Evolutionary conservation across 2,113 vertebrate genomes (phyloP), one percentile per base, ranked within the genome.

Genomic region (Protobothrops mucrosquamatus): DNA sequence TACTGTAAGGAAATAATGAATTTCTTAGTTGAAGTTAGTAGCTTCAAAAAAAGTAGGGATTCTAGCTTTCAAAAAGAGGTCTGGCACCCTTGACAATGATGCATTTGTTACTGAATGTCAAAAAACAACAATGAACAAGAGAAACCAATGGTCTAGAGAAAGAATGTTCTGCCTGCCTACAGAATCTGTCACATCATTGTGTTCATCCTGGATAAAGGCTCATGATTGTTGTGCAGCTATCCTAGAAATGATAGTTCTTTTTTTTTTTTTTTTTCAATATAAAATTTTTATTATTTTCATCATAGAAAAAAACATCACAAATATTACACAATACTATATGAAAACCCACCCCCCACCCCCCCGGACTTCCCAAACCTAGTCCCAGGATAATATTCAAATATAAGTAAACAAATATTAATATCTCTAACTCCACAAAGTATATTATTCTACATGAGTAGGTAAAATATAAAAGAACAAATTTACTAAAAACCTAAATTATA

Each of bases 211-310:
- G 14, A 48, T 39, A 14, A 87, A 88, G 61, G 14, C 24, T 87
- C 55, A 61, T 90, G 46, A 51, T 52, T 48, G 57, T 85, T 85
- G 46, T 56, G 85, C 74, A 93, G 61, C 54, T 90, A 81, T 87
- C 88, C 56, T 39, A 61, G 92, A 90, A 93, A 46, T 69, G 89
- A 93, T 93, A 90, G 54, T 81, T 87, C 56, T 90, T 93, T n/a
- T n/a, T n/a, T n/a, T n/a, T n/a, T n/a, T n/a, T n/a, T n/a, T n/a
- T n/a, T n/a, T n/a, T n/a, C n/a, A n/a, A n/a, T n/a, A n/a, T n/a
- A n/a, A n/a, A n/a, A n/a, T n/a, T n/a, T n/a, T n/a, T n/a, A n/a
- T n/a, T n/a, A n/a, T n/a, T n/a, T n/a, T n/a, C n/a, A n/a, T n/a
- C n/a, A n/a, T n/a, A n/a, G n/a, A n/a, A n/a, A n/a, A n/a, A n/a